A percentile compares a stretch with the other conserved stretches of the same genome.
Evolutionary conservation across 1,140 invertebrate species (phyloP).

Genomic region (Brachionus manjavacas): DNA sequence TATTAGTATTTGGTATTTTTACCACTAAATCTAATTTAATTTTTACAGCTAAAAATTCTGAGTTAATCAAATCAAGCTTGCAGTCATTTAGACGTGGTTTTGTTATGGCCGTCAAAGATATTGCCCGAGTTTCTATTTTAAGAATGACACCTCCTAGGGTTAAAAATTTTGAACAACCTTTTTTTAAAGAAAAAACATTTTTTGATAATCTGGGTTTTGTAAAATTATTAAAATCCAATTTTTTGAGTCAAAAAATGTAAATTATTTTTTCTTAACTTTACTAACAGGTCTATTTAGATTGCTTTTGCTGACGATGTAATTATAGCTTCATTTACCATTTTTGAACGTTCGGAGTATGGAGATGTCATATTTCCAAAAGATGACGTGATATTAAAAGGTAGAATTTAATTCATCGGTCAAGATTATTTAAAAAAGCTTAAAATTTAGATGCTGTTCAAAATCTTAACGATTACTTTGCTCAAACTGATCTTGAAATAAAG

Average conservation of each 20-base stretch:
- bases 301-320: neutral
- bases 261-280: too few species aligned
- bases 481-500: neutral
- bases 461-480: neutral
- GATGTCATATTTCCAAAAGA: neutral
- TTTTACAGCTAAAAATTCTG: neutral
- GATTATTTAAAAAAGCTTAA: neutral
- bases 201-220: neutral
- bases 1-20: too few species aligned
- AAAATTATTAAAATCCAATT: too few species aligned
- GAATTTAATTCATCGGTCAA: neutral
- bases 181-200: neutral
- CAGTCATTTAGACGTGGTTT: neutral
- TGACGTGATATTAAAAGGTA: neutral
- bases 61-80: neutral
- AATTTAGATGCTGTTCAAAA: slow-evolving; percentile 22
- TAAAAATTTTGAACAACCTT: neutral
- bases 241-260: neutral
- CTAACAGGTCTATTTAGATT: neutral
- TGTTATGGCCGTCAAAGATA: neutral
- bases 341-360: neutral
- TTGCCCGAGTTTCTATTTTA: neutral
- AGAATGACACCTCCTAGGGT: neutral
- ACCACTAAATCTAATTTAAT: neutral
- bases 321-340: neutral